Base-by-base conservation (phyloP, 2,888 invertebrate species). In the Baronia brevicornis region DNA sequence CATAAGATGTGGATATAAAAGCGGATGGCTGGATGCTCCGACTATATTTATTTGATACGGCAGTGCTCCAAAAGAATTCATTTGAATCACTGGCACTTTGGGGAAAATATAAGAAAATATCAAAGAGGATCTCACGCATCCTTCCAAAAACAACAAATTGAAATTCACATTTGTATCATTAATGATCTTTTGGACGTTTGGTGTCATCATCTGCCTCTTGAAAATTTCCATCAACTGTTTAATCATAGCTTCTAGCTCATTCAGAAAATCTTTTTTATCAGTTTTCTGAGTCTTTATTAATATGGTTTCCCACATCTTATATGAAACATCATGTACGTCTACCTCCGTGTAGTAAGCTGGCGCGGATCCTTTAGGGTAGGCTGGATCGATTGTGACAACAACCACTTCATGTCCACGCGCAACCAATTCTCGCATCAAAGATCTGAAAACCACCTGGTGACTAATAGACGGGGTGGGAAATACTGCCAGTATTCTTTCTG, bases 391-490 rank as follows among this genome's bases (percentile, higher is more conserved):
- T 1, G 85, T 82, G 0, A 84, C 43, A 0, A 80, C 55, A 0
- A 68, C 59, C 0, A 86, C 45, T 28, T 85, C 61, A 33, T 86
- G 86, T 1, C 84, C 85, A 6, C 72, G 56, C 25, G 45, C 61
- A 0, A 62, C 61, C 6, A 86, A 46, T 23, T 74, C 77, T 2
- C 62, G 53, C 4, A 63, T 63, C 2, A 86, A 32, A 1, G 66
- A 55, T 8, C 70, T 55, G 33, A 65, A 82, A 0, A 74, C 67
- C 0, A 77, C 51, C 50, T 84, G 84, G 39, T 85, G 85, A 30
- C 84, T 85, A 15, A 78, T 60, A 0, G 79, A 74, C 1, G 84
- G 68, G 2, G 53, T 46, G 1, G 84, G 65, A 21, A 72, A 56
- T 0, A 79, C 41, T 0, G 54, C 69, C 5, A 84, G 28, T 25